Evolutionary conservation across 2,888 invertebrate species (phyloP).

Genomic region (Harpalus rubripes): DNA sequence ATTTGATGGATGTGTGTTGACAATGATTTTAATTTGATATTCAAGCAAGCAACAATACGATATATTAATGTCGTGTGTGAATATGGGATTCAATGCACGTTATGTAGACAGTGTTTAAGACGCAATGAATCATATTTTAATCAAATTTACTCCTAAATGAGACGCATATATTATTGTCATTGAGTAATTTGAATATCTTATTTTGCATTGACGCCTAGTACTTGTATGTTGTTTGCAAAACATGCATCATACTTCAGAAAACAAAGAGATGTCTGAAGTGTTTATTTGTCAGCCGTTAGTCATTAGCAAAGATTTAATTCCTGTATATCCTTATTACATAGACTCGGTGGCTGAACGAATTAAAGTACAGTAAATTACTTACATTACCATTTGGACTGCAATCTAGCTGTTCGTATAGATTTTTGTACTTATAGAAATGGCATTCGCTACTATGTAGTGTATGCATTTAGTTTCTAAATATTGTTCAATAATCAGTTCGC

Average conservation of each 20-base stretch:
- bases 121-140: conserved; percentile 51
- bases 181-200: conserved; percentile 35
- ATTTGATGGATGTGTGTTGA: conserved; percentile 58
- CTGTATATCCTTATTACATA: no score
- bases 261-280: conserved; percentile 1
- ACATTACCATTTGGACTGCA: no score
- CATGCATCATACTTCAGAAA: conserved; percentile 12
- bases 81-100: conserved; percentile 50
- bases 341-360: no score
- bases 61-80: conserved; percentile 54
- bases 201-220: conserved; percentile 1
- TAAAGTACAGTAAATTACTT: no score
- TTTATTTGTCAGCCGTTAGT: background rate
- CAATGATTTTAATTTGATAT: conserved; percentile 56
- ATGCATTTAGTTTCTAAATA: no score
- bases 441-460: no score
- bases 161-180: conserved; percentile 51
- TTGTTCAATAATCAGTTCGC: no score
- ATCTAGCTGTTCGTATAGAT: no score
- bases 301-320: background rate
- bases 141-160: conserved; percentile 48
- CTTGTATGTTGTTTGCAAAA: background rate
- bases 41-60: conserved; percentile 49
- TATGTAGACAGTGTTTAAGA: conserved; percentile 20
- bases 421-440: no score